Base-by-base conservation (phyloP, 2,888 invertebrate species). In the Oligia latruncula region DNA sequence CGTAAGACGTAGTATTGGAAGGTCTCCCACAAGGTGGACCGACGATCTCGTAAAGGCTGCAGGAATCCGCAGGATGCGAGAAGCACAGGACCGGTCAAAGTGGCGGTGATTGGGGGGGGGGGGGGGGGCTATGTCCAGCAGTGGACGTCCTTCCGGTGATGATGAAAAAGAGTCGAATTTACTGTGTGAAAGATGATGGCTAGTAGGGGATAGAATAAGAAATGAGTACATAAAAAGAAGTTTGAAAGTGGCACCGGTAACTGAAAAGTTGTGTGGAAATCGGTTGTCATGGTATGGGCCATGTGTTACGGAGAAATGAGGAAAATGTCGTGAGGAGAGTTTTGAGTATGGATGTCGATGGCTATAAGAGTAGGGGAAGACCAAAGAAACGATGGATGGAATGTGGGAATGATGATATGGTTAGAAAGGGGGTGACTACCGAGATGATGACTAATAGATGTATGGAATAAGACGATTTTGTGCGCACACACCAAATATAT, bases 41-140 rank as follows among this genome's bases (percentile, higher is more conserved):
- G 35, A 20, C 64, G 35, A 35, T 9, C 35, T 35, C 9, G 4
- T 64, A 1, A 64, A 35, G 35, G 20, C 35, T 9, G 17, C 17
- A 62, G 62, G 6, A 62, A 62, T 29, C 62, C 29, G 29, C 62
- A 35, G 64, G 35, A 64, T 35, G 35, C 8, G 29, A 64, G 64
- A 64, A 64, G 62, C 64, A 64, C 17, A 20, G 15, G 15, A 29
- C 62, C 29, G 15, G 62, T 29, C 62, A 8, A 35, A 64, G 29
- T 29, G 62, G 62, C 62, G 2, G 17, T 29, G 3, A 15, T 62
- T 17, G 1, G 2, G 13, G 11, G 6, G 13, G 0, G 3, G n/a
- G 2, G 2, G 13, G 11, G 6, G 13, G 0, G 3, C 60, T n/a
- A n/a, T n/a, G 1, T n/a, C 11, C 60, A 0, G n/a, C 5, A 13